A percentile compares a stretch with the other conserved stretches of the same genome.
Conservation (phyloP, 2,113 vertebrate species). For the Cephalopholis sonnerati region DNA sequence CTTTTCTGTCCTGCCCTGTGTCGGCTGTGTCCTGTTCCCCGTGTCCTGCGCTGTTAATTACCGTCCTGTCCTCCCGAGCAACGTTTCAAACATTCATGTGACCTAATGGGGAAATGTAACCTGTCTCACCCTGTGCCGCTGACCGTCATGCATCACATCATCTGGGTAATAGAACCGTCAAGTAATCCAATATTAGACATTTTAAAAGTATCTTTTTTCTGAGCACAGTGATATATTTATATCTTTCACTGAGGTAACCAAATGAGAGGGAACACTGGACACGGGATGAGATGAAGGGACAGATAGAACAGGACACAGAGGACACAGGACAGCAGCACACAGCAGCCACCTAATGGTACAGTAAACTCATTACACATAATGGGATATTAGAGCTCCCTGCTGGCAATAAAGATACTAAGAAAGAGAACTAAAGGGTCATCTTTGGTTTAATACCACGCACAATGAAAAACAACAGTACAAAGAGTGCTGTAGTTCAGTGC, state of each 20-base stretch:
- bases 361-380: constrained; percentile 48
- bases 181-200: neutral
- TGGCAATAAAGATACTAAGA: neutral
- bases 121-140: neutral
- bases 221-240: neutral
- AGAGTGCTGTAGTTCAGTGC: neutral
- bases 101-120: constrained; percentile 8
- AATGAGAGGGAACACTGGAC: neutral
- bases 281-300: neutral
- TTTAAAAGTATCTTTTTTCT: neutral
- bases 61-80: constrained; percentile 14
- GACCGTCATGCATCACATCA: constrained; percentile 4
- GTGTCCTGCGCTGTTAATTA: constrained; percentile 34
- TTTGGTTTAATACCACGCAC: neutral
- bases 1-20: constrained; percentile 30
- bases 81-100: constrained; percentile 19
- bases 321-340: constrained; percentile 18
- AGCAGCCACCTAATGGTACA: constrained; percentile 57
- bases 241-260: neutral
- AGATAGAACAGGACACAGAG: neutral
- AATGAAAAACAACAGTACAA: neutral
- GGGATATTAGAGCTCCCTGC: neutral
- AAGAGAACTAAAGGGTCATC: neutral
- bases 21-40: constrained; percentile 13
- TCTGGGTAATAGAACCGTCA: neutral